A percentile compares a stretch with the other conserved stretches of the same genome.
phyloP scores from a whole-genome alignment of 2,113 vertebrate species.

The Ardeotis arabs region DNA sequence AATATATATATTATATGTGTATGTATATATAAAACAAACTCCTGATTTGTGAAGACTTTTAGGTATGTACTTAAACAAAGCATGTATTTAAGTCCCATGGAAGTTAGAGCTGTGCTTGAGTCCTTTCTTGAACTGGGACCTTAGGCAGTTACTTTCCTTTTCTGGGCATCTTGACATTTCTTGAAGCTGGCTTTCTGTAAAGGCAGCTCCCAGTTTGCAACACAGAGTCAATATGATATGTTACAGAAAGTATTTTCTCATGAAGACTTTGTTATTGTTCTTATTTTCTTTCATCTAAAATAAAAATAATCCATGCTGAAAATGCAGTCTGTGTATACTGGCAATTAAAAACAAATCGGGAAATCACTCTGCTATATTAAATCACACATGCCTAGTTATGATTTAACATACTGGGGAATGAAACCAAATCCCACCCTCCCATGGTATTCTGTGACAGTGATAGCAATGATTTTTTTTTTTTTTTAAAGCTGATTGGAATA shows the following conservation, averaged over 20 bases:
- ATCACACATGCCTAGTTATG: constrained; percentile 44
- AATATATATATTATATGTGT: background rate
- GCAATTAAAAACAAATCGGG: constrained; percentile 60
- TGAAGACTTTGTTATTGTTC: constrained; percentile 34
- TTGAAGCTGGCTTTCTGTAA: background rate
- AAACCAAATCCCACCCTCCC: constrained; percentile 22
- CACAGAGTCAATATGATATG: background rate
- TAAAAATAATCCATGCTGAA: constrained; percentile 60
- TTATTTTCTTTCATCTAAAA: constrained; percentile 51
- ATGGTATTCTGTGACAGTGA: background rate
- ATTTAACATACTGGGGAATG: constrained; percentile 29
- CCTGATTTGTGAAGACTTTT: background rate
- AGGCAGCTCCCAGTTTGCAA: constrained; percentile 1
- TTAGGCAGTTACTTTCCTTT: constrained; percentile 4
- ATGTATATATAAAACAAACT: background rate
- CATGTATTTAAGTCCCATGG: background rate
- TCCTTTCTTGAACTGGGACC: background rate
- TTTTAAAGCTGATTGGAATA: background rate
- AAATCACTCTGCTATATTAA: constrained; percentile 53
- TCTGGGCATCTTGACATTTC: background rate
- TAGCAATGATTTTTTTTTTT: background rate
- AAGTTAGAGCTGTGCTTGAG: background rate
- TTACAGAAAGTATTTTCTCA: constrained; percentile 24
- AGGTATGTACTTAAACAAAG: background rate
- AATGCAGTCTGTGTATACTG: constrained; percentile 28